Evolutionary conservation across 1,140 invertebrate species (phyloP).

Genomic region (Zaprionus camerounensis): DNA sequence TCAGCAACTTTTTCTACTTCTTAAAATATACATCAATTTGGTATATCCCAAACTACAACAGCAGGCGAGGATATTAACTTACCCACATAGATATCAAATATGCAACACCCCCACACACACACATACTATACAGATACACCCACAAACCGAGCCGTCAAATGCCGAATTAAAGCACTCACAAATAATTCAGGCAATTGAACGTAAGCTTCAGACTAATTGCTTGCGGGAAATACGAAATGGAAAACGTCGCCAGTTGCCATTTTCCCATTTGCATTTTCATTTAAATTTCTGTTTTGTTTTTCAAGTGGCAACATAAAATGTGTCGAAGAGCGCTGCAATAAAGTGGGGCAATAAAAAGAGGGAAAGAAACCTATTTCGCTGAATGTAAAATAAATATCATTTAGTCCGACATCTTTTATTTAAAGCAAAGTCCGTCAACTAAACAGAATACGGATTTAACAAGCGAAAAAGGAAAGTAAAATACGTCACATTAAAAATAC

Average conservation of each 20-base stretch:
- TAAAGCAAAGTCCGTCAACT: conserved; percentile 40
- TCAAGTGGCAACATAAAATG: conserved; percentile 31
- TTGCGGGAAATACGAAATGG: conserved; percentile 51
- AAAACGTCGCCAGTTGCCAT: conserved; percentile 29
- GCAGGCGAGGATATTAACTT: conserved; percentile 56
- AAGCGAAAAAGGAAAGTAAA: conserved; percentile 46
- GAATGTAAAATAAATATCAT: conserved; percentile 38
- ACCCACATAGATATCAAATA: conserved; percentile 17
- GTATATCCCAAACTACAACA: conserved; percentile 22
- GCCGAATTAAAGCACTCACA: conserved; percentile 52
- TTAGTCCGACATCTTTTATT: conserved; percentile 65
- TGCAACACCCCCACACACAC: conserved; percentile 16
- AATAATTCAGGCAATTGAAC: conserved; percentile 72
- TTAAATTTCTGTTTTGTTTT: conserved; percentile 30
- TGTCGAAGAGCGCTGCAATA: neutral
- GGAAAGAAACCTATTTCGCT: conserved; percentile 1
- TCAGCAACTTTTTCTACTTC: conserved; percentile 4
- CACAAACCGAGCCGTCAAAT: conserved; percentile 33
- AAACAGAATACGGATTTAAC: conserved; percentile 25
- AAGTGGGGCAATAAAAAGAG: neutral
- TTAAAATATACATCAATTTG: conserved; percentile 57
- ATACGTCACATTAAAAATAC: neutral
- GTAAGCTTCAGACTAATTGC: conserved; percentile 71
- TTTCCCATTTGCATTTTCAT: conserved; percentile 50
- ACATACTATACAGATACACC: conserved; percentile 1